phyloP scores from a whole-genome alignment of 2,113 vertebrate species.

The Lepisosteus oculatus region DNA sequence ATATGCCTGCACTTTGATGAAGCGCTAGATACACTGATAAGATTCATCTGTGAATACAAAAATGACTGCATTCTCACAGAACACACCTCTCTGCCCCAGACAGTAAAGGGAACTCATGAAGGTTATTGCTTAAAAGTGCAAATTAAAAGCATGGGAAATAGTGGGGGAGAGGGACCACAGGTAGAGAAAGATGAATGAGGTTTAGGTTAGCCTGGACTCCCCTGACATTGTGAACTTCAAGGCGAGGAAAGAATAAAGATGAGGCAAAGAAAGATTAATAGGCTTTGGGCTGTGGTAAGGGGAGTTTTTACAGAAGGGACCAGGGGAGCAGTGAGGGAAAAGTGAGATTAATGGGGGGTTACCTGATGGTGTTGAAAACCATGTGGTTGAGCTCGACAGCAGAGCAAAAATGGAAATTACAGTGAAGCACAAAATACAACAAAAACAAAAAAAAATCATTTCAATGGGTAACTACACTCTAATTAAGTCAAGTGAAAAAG shows the following conservation, averaged over 20 bases:
- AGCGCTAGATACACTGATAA: no score
- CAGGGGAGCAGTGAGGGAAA: not conserved
- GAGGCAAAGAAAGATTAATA: not conserved
- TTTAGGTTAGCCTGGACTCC: not conserved
- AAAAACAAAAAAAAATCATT: no score
- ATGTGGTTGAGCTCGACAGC: no score
- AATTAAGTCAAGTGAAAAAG: no score
- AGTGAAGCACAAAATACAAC: no score
- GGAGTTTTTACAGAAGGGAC: not conserved
- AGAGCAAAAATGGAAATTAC: no score
- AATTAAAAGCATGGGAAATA: not conserved
- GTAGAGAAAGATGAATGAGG: slow-evolving; percentile 2
- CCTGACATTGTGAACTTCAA: not conserved
- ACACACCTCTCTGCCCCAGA: not conserved
- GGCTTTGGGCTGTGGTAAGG: not conserved
- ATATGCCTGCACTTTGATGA: no score
- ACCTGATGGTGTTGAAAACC: not conserved
- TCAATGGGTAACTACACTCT: no score
- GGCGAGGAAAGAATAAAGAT: not conserved
- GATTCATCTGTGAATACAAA: no score
- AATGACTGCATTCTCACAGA: no score
- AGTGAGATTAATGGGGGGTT: not conserved
- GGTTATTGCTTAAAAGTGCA: not conserved
- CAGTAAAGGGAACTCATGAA: not conserved
- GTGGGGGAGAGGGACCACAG: not conserved